Evolutionary conservation across 2,888 invertebrate species (phyloP).

Genomic region (Ennomos fuscantarius): DNA sequence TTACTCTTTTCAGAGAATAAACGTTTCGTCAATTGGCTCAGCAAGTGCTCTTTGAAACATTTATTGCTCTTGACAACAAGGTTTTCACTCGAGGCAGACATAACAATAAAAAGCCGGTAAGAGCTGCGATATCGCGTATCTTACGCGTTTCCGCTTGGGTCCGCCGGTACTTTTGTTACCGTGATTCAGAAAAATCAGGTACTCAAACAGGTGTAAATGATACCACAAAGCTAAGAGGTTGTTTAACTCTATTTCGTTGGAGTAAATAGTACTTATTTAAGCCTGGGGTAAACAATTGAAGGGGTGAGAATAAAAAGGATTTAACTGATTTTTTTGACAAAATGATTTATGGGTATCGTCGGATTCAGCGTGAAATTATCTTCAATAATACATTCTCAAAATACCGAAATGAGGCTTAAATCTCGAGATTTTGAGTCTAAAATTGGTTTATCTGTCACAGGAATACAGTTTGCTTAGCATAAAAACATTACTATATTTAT

Average conservation of each 20-base stretch:
- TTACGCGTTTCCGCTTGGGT: conserved; percentile 25
- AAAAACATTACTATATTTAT: too few relatives aligned
- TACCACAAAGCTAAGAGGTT: conserved; percentile 12
- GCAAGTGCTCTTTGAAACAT: conserved; percentile 29
- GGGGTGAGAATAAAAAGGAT: too few relatives aligned
- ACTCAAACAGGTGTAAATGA: conserved; percentile 20
- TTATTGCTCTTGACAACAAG: conserved; percentile 30
- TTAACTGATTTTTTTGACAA: too few relatives aligned
- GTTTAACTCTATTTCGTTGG: conserved; percentile 7
- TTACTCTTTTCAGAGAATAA: conserved; percentile 19
- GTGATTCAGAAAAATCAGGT: conserved; percentile 24
- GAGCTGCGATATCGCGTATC: conserved; percentile 29
- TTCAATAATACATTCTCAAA: too few relatives aligned
- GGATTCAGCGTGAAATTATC: too few relatives aligned
- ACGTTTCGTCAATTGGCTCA: conserved; percentile 23
- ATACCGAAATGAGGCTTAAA: too few relatives aligned
- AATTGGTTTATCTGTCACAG: too few relatives aligned
- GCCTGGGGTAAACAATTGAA: too few relatives aligned
- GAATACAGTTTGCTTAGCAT: too few relatives aligned
- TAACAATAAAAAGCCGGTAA: conserved; percentile 30
- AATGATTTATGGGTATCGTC: too few relatives aligned
- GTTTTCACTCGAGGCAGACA: conserved; percentile 26
- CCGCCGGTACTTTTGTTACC: conserved; percentile 15
- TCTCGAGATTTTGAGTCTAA: too few relatives aligned
- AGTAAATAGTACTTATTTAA: background rate